Conservation (phyloP, 2,113 vertebrate species). For the Cinclus cinclus region DNA sequence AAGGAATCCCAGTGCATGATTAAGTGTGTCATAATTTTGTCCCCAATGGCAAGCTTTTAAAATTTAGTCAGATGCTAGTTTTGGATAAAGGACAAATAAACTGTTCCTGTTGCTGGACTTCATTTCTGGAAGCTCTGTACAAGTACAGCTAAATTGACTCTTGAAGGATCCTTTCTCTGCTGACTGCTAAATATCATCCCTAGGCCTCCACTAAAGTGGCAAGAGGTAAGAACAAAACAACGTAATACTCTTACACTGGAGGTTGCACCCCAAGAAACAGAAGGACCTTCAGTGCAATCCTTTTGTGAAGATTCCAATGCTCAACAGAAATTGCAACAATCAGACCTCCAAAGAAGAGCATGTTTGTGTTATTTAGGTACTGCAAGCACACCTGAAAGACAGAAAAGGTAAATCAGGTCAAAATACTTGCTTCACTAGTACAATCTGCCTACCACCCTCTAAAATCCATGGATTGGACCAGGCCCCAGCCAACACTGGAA, state of each 20-base stretch:
- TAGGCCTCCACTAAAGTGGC: background rate
- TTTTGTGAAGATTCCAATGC: conserved; percentile 94
- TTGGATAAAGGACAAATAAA: background rate
- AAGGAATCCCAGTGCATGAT: background rate
- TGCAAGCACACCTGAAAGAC: conserved; percentile 88
- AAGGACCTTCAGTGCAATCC: conserved; percentile 89
- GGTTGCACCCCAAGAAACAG: conserved; percentile 89
- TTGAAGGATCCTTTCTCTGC: background rate
- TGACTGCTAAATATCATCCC: background rate
- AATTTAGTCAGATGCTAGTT: background rate
- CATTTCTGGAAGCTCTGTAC: background rate
- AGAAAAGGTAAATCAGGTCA: background rate
- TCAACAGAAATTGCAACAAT: conserved; percentile 92
- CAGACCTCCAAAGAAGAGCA: conserved; percentile 93
- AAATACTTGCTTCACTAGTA: background rate
- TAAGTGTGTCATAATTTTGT: background rate
- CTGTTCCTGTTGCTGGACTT: background rate
- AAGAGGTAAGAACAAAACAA: background rate
- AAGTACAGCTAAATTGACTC: background rate
- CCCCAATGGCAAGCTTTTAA: background rate
- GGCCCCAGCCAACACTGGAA: background rate
- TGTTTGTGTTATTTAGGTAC: conserved; percentile 93
- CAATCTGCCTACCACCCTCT: background rate
- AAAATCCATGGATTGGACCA: background rate
- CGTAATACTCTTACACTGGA: conserved; percentile 80